phyloP scores from a whole-genome alignment of 2,113 vertebrate species.

The Choloepus hoffmanni region DNA sequence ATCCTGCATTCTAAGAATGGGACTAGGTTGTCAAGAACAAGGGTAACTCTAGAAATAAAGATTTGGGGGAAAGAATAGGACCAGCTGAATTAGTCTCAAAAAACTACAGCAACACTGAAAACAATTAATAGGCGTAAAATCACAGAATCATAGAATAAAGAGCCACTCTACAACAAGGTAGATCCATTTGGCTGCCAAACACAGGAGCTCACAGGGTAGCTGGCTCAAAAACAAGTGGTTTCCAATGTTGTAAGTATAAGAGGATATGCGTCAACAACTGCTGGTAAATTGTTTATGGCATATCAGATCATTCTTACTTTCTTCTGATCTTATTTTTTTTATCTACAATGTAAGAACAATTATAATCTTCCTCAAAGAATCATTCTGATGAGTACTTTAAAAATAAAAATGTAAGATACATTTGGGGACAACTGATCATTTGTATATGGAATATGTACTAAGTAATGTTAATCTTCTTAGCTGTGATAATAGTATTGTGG shows the following conservation, averaged over 20 bases:
- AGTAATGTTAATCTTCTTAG: not conserved
- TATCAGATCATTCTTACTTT: not conserved
- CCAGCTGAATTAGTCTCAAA: not conserved
- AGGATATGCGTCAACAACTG: not conserved
- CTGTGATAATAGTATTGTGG: not conserved
- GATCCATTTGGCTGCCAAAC: not conserved
- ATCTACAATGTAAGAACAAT: constrained; percentile 2
- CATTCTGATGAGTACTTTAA: not conserved
- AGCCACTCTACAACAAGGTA: not conserved
- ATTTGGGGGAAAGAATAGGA: not conserved
- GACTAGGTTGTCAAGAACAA: not conserved
- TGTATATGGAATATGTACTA: not conserved
- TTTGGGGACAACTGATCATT: not conserved
- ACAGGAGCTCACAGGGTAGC: not conserved
- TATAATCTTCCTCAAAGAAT: not conserved
- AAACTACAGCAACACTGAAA: constrained; percentile 4
- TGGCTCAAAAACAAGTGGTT: not conserved
- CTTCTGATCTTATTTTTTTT: constrained; percentile 35
- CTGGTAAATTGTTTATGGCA: not conserved
- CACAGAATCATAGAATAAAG: not conserved
- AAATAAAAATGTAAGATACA: constrained; percentile 2
- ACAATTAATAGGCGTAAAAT: not conserved
- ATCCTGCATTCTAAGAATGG: not conserved
- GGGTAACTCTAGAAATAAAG: not conserved
- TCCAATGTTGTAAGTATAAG: not conserved